Evolutionary conservation across 1,140 invertebrate species (phyloP), one percentile per base, ranked within the genome.

Genomic region (Teleopsis dalmanni): DNA sequence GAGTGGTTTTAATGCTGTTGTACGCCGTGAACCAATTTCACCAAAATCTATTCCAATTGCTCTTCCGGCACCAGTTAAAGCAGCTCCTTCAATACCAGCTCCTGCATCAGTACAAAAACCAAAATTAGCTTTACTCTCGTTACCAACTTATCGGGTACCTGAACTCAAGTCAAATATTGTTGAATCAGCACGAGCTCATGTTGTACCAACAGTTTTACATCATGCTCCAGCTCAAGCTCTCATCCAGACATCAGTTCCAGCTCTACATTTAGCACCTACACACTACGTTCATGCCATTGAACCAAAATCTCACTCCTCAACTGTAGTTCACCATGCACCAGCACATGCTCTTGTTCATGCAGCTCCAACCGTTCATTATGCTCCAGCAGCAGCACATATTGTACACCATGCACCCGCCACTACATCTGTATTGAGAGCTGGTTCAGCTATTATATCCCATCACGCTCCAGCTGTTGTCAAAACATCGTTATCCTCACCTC

Each of bases 1-100:
- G 40, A 74, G 72, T 36, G 73, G 74, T 48, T 76, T 73, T 56
- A 71, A 71, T 40, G 71, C 71, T 38, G 63, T 70, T 7, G 70
- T 72, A 3, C 67, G 64, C 9, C 62, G 70, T 36, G 59, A 70
- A 42, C 66, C 46, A 25, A 5, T 22, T 40, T 5, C 16, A 22
- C 33, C 25, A 9, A 26, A 13, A 3, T 22, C 31, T 18, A 13
- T 26, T 22, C 16, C 4, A 14, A 57, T 60, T 43, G 49, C 48
- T 19, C 37, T 41, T 16, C 41, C 46, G 31, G 42, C 58, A 8
- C 29, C 42, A n/a, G 11, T n/a, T n/a, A n/a, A n/a, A n/a, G n/a
- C 46, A 25, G 4, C 33, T 40, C 9, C 16, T 29, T 33, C 25
- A 9, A 26, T 9, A 3, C 33, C 31, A 26, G 8, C 22, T 22